Evolutionary conservation across 2,797 vertebrate species (phyloP).

Genomic region (Trichosurus vulpecula): DNA sequence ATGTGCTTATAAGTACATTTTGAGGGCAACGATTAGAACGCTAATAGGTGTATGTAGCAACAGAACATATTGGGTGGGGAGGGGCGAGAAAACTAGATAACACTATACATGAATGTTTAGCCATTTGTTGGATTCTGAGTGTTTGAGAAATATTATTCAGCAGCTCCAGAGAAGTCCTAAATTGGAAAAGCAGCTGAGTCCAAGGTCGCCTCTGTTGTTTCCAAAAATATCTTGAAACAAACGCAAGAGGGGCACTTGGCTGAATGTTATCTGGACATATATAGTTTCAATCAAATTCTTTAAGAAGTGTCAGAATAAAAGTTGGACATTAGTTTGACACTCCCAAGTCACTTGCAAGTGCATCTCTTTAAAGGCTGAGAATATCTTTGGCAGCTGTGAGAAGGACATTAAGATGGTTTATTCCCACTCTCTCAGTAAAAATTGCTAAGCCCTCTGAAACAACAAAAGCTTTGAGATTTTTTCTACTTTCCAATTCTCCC

Average conservation of each 20-base stretch:
- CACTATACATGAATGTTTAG: constrained; percentile 42
- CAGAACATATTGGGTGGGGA: constrained; percentile 60
- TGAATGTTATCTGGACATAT: constrained; percentile 92
- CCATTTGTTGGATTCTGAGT: constrained; percentile 57
- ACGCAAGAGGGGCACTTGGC: constrained; percentile 93
- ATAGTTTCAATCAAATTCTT: constrained; percentile 92
- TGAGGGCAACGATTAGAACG: constrained; percentile 70
- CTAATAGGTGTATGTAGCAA: constrained; percentile 70
- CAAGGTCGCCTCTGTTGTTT: constrained; percentile 92
- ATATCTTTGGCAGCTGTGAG: constrained; percentile 66
- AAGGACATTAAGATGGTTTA: constrained; percentile 52
- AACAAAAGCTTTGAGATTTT: constrained; percentile 38
- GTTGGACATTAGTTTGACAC: constrained; percentile 84
- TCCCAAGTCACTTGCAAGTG: constrained; percentile 76
- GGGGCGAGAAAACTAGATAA: constrained; percentile 19
- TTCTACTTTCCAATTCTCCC: constrained; percentile 19
- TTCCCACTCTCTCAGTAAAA: constrained; percentile 49
- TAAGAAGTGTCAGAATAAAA: constrained; percentile 90
- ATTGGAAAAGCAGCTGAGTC: constrained; percentile 90
- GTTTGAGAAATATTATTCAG: constrained; percentile 80
- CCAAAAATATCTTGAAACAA: constrained; percentile 94
- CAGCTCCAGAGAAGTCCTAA: constrained; percentile 90
- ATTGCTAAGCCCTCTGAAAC: constrained; percentile 46
- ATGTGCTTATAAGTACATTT: constrained; percentile 63
- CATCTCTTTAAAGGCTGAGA: constrained; percentile 74